Base-by-base conservation (phyloP, 1,140 invertebrate species). In the Popillia japonica region DNA sequence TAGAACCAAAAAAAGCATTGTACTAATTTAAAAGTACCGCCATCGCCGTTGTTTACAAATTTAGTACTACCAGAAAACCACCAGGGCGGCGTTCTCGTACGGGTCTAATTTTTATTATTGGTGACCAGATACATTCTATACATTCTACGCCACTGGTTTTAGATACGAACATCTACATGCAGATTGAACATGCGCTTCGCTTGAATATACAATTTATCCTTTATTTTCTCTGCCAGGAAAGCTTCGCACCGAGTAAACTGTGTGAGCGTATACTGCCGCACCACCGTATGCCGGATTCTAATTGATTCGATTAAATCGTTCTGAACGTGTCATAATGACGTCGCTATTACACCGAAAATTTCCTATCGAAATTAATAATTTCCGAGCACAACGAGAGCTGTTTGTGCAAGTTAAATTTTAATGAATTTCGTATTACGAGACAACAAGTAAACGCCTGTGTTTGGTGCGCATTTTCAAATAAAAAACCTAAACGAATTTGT, bases 221-320 rank as follows among this genome's bases (percentile, higher is more conserved):
- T 68, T 68, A 68, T 68, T 68, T 68, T 68, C 61, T 20, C 61
- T 68, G 22, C 61, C 61, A 68, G 27, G 61, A 68, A 68, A 17
- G 48, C 17, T 55, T 55, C 48, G 48, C 48, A 17, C 48, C 14
- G 27, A 9, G 9, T 34, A 22, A 3, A 10, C 22, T 27, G 48
- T 14, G 48, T 22, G 7, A 34, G n/a, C 20, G 20, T 61, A 61
- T 61, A 61, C 59, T n/a, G n/a, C 8, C 59, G 59, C 6, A 22
- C 20, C 6, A 22, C 20, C 22, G 61, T 34, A 14, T 68, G 14
- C 20, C 22, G 10, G 61, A 22, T 68, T 68, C 27, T 68, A 68
- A 68, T 68, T 68, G 61, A 34, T 68, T 27, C 61, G 61, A 68
- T 68, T 68, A 68, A 68, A 68, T 68, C 61, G 61, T 22, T 68